These are phyloP conservation scores for Microplitis deprimator DNA, from an alignment of 2,888 invertebrate species.

Conservation along the genomic window DNA sequence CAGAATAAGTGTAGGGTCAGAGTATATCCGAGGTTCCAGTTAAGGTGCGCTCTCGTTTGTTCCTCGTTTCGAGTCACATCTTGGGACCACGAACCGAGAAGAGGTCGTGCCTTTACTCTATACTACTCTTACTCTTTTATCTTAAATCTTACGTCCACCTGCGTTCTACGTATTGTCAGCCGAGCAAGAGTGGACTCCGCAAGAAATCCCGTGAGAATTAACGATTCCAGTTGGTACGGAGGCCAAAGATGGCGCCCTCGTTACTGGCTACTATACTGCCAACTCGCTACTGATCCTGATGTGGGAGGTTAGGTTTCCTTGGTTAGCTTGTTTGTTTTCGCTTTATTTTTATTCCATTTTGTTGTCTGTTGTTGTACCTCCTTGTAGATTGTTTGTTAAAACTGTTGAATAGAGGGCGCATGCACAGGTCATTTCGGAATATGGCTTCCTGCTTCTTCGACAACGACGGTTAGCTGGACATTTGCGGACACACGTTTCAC, in stretches of 20 bases:
- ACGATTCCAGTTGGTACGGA: slow-evolving; percentile 40
- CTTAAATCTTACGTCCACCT: slow-evolving; percentile 63
- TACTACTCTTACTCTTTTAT: slow-evolving; percentile 35
- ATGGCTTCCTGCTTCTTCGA: slow-evolving; percentile 17
- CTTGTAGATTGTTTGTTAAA: neutral
- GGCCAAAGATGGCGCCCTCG: slow-evolving; percentile 34
- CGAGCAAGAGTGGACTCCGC: slow-evolving; percentile 34
- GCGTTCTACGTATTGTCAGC: slow-evolving; percentile 69
- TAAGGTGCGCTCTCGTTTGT: slow-evolving; percentile 69
- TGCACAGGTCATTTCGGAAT: slow-evolving; percentile 14
- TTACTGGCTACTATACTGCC: slow-evolving; percentile 27
- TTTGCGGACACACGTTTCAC: slow-evolving; percentile 34
- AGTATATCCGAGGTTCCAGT: slow-evolving; percentile 52
- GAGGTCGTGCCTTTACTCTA: slow-evolving; percentile 55
- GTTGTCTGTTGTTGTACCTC: neutral
- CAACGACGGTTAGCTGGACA: neutral
- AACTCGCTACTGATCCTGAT: neutral
- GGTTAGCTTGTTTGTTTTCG: neutral
- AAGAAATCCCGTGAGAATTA: slow-evolving; percentile 38
- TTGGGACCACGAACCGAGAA: slow-evolving; percentile 37
- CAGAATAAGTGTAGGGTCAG: slow-evolving; percentile 47
- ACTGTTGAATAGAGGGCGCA: neutral
- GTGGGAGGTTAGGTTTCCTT: slow-evolving; percentile 10
- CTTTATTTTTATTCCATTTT: neutral
- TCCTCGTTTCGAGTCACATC: slow-evolving; percentile 66